phyloP scores from a whole-genome alignment of 2,113 vertebrate species.

The Neomonachus schauinslandi region DNA sequence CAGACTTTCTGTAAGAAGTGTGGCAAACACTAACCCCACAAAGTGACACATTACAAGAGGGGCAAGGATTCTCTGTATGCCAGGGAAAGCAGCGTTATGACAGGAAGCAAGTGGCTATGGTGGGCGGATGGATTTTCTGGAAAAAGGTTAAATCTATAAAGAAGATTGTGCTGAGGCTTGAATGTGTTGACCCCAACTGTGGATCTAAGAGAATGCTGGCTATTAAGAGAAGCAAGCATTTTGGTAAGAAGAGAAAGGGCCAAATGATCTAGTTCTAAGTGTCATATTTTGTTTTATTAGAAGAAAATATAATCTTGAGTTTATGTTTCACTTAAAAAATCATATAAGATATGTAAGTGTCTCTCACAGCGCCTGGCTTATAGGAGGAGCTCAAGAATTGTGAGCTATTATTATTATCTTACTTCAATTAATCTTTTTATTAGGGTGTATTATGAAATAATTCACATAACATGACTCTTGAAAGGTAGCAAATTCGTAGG shows the following conservation, averaged over 20 bases:
- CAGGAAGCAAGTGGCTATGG: background rate
- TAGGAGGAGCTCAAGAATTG: background rate
- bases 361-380: background rate
- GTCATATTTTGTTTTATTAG: background rate
- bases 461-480: background rate
- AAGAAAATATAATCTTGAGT: background rate
- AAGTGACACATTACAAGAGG: background rate
- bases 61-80: background rate
- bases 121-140: background rate
- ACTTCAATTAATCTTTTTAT: background rate
- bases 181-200: background rate
- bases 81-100: background rate
- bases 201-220: background rate
- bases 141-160: background rate
- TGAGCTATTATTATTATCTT: background rate
- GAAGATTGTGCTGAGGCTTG: background rate
- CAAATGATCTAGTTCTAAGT: background rate
- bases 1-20: background rate
- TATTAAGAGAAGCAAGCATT: background rate
- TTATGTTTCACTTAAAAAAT: background rate
- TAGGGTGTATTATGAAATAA: conserved; percentile 25
- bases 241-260: background rate
- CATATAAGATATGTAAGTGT: background rate
- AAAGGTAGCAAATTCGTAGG: conserved; percentile 36
- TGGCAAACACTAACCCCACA: background rate